Percentiles rank a stretch among this genome's conserved stretches.
Conservation (phyloP, 2,888 invertebrate genomes). For the Drosophila formosana region DNA sequence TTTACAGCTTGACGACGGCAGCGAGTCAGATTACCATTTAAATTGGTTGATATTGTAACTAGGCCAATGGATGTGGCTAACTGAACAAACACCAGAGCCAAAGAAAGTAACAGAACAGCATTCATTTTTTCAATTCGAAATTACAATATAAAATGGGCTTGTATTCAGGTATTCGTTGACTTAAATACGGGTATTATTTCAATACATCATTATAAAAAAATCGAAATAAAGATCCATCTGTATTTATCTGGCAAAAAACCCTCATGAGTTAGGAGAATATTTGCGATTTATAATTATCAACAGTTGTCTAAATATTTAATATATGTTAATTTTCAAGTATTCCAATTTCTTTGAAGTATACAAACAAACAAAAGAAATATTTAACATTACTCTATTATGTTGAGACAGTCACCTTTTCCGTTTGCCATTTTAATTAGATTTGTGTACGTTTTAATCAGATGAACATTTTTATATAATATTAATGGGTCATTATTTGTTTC, state of each 20-base stretch:
- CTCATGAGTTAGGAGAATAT: neutral
- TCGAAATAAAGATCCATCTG: neutral
- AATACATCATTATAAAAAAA: neutral
- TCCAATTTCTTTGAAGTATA: neutral
- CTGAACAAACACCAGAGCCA: constrained; percentile 15
- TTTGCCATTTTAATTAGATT: too few relatives aligned
- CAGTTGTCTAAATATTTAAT: constrained; percentile 36
- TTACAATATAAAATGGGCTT: neutral
- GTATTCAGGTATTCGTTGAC: neutral
- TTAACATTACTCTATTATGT: too few relatives aligned
- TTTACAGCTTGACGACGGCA: constrained; percentile 19
- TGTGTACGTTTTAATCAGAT: too few relatives aligned
- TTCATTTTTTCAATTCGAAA: constrained; percentile 28
- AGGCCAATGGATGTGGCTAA: neutral
- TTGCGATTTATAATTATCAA: neutral
- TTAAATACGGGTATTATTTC: constrained; percentile 2
- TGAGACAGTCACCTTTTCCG: too few relatives aligned
- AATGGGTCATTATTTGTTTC: too few relatives aligned
- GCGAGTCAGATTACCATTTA: constrained; percentile 3
- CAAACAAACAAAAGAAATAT: neutral
- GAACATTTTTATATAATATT: too few relatives aligned
- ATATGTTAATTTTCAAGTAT: neutral
- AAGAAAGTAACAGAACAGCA: constrained; percentile 12
- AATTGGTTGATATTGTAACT: neutral
- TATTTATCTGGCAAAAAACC: constrained; percentile 28